These are phyloP conservation scores for Chironomus tepperi DNA, from an alignment of 1,140 invertebrate species.

Conservation along the genomic window DNA sequence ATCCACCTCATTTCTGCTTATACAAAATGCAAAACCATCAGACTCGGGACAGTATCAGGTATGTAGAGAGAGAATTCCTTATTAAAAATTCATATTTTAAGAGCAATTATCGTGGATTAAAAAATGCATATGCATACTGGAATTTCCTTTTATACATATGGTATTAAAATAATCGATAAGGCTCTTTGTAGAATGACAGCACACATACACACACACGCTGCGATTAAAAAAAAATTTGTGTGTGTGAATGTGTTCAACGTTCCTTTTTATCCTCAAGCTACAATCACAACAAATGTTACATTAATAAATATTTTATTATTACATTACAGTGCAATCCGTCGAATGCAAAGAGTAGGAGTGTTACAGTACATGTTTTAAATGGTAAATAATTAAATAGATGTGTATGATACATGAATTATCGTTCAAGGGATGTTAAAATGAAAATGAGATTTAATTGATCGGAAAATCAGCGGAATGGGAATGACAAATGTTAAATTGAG, in stretches of 20 bases:
- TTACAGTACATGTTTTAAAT: constrained; percentile 82
- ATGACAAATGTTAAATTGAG: no score
- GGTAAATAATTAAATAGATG: constrained; percentile 53
- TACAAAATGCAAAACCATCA: constrained; percentile 61
- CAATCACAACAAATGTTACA: not conserved
- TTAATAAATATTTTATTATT: constrained; percentile 5
- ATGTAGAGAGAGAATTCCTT: not conserved
- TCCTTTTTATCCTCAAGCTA: not conserved
- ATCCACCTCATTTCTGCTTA: constrained; percentile 67
- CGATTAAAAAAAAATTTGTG: no score
- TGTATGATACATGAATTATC: no score
- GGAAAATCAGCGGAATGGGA: no score
- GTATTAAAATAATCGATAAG: no score
- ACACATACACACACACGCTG: no score
- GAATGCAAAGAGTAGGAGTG: constrained; percentile 76
- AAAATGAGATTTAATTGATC: not conserved
- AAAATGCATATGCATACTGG: no score
- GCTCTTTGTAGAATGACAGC: no score
- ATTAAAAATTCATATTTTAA: no score
- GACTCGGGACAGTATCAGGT: constrained; percentile 65
- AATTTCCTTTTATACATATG: no score
- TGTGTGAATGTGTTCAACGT: no score
- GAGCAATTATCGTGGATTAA: no score
- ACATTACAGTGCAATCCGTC: constrained; percentile 60
- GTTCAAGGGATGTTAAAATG: not conserved